These are phyloP conservation scores for Beroe ovata DNA, from an alignment of 37 sponge, comb jelly and placozoan genomes.

Conservation along the genomic window DNA sequence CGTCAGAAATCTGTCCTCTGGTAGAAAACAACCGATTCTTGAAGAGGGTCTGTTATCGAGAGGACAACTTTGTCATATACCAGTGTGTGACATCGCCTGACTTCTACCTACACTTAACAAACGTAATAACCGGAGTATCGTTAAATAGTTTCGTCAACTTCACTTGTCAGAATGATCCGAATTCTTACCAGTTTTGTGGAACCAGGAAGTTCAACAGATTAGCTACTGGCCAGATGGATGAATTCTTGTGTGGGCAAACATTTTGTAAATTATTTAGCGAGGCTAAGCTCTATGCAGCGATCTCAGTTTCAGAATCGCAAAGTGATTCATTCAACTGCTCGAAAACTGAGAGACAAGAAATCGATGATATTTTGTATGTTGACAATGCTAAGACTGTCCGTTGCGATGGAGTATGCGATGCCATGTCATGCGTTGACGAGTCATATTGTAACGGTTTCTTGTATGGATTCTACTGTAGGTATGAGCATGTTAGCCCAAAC, in stretches of 20 bases:
- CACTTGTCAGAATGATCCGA: neutral
- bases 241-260: neutral
- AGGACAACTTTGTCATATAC: neutral
- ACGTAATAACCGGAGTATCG: neutral
- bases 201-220: neutral
- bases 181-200: neutral
- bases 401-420: neutral
- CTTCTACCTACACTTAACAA: neutral
- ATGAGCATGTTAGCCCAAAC: neutral
- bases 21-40: neutral
- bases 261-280: neutral
- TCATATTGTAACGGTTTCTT: neutral
- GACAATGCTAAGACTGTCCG: neutral
- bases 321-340: neutral
- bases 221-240: neutral
- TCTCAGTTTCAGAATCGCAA: neutral
- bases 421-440: neutral
- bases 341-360: neutral
- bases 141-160: neutral
- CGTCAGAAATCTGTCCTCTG: neutral
- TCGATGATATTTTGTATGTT: neutral
- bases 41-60: neutral
- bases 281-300: neutral
- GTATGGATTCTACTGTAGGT: neutral
- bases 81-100: neutral